phyloP scores from a whole-genome alignment of 2,797 vertebrate genomes.

The Bovichtus diacanthus region DNA sequence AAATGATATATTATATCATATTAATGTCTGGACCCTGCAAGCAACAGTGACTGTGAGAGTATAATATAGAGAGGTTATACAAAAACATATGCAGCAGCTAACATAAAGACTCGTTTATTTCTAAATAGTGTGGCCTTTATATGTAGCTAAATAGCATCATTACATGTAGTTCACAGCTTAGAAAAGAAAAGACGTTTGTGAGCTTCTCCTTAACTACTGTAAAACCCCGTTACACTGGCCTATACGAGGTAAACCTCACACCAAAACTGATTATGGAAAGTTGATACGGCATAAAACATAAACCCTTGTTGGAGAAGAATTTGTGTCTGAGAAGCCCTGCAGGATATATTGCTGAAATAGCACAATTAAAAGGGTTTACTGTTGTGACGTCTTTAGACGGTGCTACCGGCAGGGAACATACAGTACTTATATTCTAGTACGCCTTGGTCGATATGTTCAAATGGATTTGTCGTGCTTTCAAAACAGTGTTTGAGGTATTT shows the following conservation, averaged over 20 bases:
- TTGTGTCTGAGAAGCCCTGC: background rate
- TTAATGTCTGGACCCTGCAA: background rate
- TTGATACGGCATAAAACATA: conserved; percentile 25
- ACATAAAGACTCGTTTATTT: background rate
- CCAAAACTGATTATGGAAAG: conserved; percentile 18
- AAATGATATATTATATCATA: too few species aligned
- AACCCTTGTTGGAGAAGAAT: background rate
- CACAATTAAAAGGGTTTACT: conserved; percentile 39
- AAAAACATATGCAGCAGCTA: background rate
- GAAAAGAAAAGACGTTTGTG: background rate
- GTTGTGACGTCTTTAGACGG: conserved; percentile 27
- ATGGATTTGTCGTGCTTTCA: conserved; percentile 58
- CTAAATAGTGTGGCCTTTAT: background rate
- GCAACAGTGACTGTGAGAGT: background rate
- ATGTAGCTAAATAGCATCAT: background rate
- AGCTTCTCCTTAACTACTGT: background rate
- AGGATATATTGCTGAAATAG: conserved; percentile 6
- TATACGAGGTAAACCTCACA: background rate
- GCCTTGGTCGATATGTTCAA: conserved; percentile 39
- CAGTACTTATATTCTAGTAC: conserved; percentile 13
- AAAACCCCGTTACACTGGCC: conserved; percentile 12
- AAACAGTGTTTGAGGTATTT: conserved; percentile 50
- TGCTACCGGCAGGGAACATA: conserved; percentile 48
- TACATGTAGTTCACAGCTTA: background rate
- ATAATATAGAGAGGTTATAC: background rate